phyloP scores from a whole-genome alignment of 2,888 invertebrate species.

The Julus scanicus region DNA sequence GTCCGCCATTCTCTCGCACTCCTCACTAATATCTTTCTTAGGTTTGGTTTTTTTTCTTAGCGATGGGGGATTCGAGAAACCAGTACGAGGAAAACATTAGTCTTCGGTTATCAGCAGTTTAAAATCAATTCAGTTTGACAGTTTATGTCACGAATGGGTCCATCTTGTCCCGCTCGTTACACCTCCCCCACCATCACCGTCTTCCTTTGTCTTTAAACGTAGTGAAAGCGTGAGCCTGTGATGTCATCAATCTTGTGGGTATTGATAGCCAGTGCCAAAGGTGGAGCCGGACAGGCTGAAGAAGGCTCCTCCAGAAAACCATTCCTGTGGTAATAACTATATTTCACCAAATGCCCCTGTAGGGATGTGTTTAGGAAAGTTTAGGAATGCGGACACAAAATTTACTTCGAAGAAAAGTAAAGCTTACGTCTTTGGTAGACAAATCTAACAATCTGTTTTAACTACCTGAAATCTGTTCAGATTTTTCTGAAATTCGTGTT shows the following conservation, averaged over 20 bases:
- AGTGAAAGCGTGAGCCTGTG: constrained; percentile 22
- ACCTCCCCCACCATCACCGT: constrained; percentile 14
- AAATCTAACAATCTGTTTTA: too few relatives aligned
- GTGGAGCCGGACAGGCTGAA: constrained; percentile 33
- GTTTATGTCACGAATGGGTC: constrained; percentile 14
- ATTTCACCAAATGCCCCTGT: constrained; percentile 20
- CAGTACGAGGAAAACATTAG: constrained; percentile 46
- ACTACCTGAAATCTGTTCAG: too few relatives aligned
- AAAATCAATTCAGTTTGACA: constrained; percentile 48
- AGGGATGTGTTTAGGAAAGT: background rate
- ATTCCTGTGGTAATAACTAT: background rate
- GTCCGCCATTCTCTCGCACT: background rate
- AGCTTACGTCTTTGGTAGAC: background rate
- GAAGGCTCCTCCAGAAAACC: background rate
- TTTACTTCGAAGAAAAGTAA: background rate
- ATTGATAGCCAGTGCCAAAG: constrained; percentile 37
- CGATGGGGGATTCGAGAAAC: background rate
- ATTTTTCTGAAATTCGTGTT: too few relatives aligned
- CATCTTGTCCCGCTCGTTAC: constrained; percentile 44
- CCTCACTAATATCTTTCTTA: constrained; percentile 4
- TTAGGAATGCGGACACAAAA: background rate
- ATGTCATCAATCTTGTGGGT: constrained; percentile 46
- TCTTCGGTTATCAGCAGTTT: constrained; percentile 49
- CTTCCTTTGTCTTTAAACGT: constrained; percentile 15
- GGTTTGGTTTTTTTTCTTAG: background rate